Percentiles rank a stretch among this genome's conserved stretches.
Conservation (phyloP, 2,888 invertebrate genomes). For the Epiperipatus broadwayi region DNA sequence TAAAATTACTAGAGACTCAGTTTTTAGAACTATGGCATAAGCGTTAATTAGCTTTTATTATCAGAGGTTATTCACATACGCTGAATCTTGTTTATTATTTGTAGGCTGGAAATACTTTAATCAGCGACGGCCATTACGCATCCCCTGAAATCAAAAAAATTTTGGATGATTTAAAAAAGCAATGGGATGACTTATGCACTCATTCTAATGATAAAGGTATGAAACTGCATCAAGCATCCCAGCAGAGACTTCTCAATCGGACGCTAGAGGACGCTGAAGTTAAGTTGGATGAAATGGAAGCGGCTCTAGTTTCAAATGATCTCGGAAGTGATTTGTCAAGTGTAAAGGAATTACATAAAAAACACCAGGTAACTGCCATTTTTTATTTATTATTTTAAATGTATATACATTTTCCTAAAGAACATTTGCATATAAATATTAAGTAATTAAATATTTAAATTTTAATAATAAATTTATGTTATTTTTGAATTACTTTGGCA, state of each 20-base stretch:
- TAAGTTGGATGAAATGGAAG: constrained; percentile 66
- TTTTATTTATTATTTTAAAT: constrained; percentile 10
- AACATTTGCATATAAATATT: too few species aligned
- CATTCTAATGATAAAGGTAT: constrained; percentile 47
- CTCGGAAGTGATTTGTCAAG: constrained; percentile 71
- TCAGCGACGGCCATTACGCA: constrained; percentile 45
- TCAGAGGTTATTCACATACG: too few species aligned
- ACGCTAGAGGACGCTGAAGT: constrained; percentile 72
- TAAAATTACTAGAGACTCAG: too few species aligned
- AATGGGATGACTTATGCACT: constrained; percentile 53
- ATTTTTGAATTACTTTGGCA: too few species aligned
- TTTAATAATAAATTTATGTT: too few species aligned
- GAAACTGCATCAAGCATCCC: constrained; percentile 65
- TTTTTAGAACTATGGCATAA: too few species aligned
- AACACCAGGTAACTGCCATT: constrained; percentile 43
- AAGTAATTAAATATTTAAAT: too few species aligned
- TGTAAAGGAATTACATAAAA: constrained; percentile 71
- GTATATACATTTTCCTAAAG: constrained; percentile 8
- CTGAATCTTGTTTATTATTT: too few species aligned
- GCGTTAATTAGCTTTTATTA: too few species aligned
- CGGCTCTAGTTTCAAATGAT: constrained; percentile 48
- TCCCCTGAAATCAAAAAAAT: constrained; percentile 46
- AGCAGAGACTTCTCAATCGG: constrained; percentile 40
- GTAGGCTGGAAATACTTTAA: constrained; percentile 45
- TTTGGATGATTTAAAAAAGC: constrained; percentile 46